Evolutionary conservation across 2,113 vertebrate genomes (phyloP), one percentile per base, ranked within the genome.

Genomic region (Vireo altiloquus): DNA sequence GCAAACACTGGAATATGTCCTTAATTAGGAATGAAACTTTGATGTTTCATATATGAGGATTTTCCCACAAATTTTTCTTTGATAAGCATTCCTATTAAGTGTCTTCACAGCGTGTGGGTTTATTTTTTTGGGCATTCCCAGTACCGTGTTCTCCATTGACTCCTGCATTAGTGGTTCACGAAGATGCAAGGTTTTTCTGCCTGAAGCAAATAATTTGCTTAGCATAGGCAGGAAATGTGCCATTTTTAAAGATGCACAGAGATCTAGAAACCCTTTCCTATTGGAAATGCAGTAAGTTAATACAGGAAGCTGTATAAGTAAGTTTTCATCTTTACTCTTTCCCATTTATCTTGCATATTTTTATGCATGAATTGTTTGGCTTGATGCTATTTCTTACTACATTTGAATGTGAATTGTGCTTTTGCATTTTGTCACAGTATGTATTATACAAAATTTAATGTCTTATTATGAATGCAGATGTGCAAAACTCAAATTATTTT

Each of bases 391-490:
- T 94, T 90, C 65, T 83, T 94, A 69, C n/a, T 65, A 19, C 56
- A 54, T 90, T 91, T 90, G 66, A 89, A 85, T 85, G 56, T 78
- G 71, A 92, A 82, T 69, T 86, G 49, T 91, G 61, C 49, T 46
- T 89, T 79, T 70, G 46, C 74, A 50, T 87, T 85, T 94, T 94
- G 33, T 61, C 66, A 19, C 33, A 52, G 69, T 91, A 72, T 89
- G 39, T 65, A 40, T 59, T 72, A 33, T 40, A 95, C 33, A 92
- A 63, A 60, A 89, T 86, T 88, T 95, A 86, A 92, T 92, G 81
- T 50, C 85, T 95, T 89, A 85, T 92, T 96, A 69, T 87, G 66
- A 92, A 94, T 49, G 68, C 33, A 66, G 60, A 79, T 70, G 37
- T n/a, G 10, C 59, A 91, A 84, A 95, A 91, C 21, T 85, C 61